phyloP scores from a whole-genome alignment of 2,888 invertebrate species.

The Thecophora atra region DNA sequence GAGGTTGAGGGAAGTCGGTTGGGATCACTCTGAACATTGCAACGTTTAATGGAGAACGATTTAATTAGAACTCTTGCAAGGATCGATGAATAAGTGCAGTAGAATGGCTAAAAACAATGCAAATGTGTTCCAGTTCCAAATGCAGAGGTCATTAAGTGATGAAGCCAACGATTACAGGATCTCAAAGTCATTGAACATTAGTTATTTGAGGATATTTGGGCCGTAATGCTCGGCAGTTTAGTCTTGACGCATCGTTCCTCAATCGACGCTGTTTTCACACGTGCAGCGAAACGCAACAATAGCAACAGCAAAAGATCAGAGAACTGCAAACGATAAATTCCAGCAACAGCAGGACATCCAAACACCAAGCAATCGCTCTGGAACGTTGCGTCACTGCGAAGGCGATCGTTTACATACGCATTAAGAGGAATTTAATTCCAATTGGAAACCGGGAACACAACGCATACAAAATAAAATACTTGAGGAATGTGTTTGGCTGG shows the following conservation, averaged over 20 bases:
- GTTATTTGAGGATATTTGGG: no score
- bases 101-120: background rate
- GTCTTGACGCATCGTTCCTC: background rate
- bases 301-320: slow-evolving; percentile 23
- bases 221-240: background rate
- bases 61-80: slow-evolving; percentile 17
- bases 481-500: slow-evolving; percentile 25
- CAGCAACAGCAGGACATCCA: slow-evolving; percentile 45
- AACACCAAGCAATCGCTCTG: slow-evolving; percentile 34
- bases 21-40: slow-evolving; percentile 5
- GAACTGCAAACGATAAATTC: slow-evolving; percentile 45
- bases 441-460: slow-evolving; percentile 52
- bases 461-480: slow-evolving; percentile 14
- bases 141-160: no score
- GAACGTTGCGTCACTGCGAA: slow-evolving; percentile 19
- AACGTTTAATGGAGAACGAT: slow-evolving; percentile 5
- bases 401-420: slow-evolving; percentile 30
- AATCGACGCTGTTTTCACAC: slow-evolving; percentile 21
- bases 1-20: background rate
- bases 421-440: slow-evolving; percentile 49
- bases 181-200: no score
- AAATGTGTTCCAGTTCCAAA: no score
- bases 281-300: background rate
- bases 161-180: no score
- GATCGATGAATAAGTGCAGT: background rate